Evolutionary conservation across 92 coral and sea anemone genomes (phyloP), one percentile per base, ranked within the genome.

Genomic region (Pocillopora grandis): DNA sequence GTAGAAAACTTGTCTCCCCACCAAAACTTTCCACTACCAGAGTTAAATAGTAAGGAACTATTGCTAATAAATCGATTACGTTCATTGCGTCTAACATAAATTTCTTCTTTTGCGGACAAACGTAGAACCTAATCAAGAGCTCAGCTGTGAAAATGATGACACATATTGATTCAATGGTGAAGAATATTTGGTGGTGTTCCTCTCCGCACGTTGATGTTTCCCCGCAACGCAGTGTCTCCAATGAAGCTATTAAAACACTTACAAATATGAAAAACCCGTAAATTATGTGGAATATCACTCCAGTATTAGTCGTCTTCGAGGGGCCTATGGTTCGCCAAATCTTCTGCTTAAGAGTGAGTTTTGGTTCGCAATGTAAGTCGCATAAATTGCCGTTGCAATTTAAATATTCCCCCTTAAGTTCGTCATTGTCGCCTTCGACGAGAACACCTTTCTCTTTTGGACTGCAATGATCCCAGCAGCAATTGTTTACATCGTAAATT

Each of bases 241-340:
- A 62, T 12, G 98, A 92, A 31, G 92, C 91, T 42, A 92, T 93
- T 63, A 94, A 37, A 14, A 94, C 98, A 63, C 90, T 94, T 62
- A 92, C 78, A 58, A 94, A 94, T 59, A 94, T 88, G 55, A 94
- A 94, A 83, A 94, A 87, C 9, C 98, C 98, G 78, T 92, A 94
- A 36, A 94, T 87, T 21, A 94, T 78, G 69, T 94, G 98, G 80
- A 94, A 94, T 21, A 89, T 82, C 14, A 94, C 93, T 58, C 98
- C 98, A 7, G 95, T 82, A 71, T 93, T 89, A 21, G 98, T 94
- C 15, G 98, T 90, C 49, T 94, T 94, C 3, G 95, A 90, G 12
- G 98, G 98, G 2, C 98, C 98, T 35, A 94, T 94, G 2, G 94
- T 92, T 75, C 90, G 90, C 98, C 98, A 96, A 15, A 96, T 88